phyloP scores from a whole-genome alignment of 35 echinoderm and acorn worm genomes.

The Strongylocentrotus purpuratus region DNA sequence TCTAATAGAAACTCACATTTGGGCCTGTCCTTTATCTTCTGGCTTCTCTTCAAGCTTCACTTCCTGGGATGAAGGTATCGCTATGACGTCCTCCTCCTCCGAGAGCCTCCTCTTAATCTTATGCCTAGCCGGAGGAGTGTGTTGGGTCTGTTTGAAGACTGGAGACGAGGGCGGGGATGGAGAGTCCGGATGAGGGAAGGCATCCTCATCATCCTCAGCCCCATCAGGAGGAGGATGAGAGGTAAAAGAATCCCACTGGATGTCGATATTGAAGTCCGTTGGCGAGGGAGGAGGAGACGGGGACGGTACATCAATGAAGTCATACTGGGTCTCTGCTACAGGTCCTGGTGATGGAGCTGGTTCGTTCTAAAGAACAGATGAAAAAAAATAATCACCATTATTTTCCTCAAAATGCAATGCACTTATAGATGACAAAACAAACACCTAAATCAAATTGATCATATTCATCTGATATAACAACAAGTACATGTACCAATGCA shows the following conservation, averaged over 20 bases:
- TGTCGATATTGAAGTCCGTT: constrained; percentile 19
- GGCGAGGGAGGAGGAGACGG: constrained; percentile 58
- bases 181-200: background rate
- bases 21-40: background rate
- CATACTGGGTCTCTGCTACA: constrained; percentile 11
- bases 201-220: background rate
- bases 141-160: constrained; percentile 30
- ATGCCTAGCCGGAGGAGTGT: background rate
- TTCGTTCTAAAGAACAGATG: background rate
- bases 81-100: background rate
- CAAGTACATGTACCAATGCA: background rate
- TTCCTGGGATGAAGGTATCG: background rate
- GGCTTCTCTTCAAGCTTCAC: background rate
- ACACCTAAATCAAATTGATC: background rate
- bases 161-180: constrained; percentile 2
- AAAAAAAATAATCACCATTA: background rate
- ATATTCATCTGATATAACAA: background rate
- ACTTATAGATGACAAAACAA: background rate
- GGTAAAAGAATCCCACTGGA: constrained; percentile 21
- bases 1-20: background rate
- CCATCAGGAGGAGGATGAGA: background rate
- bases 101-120: background rate
- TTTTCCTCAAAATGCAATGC: background rate
- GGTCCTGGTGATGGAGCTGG: background rate
- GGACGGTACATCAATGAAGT: constrained; percentile 52